These are phyloP conservation scores for Caenorhabditis elegans DNA, from an alignment of 1,140 invertebrate species.

Conservation along the genomic window WBcel235 BX284605.5:20656001-20656500, in stretches of 20 bases:
- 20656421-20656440: no score
- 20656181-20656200: slow-evolving; percentile 47
- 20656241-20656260: slow-evolving; percentile 45
- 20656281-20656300: slow-evolving; percentile 46
- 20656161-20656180: slow-evolving; percentile 35
- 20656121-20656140: neutral
- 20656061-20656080: neutral
- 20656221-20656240: slow-evolving; percentile 38
- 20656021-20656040: neutral
- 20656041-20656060: neutral
- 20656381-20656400: no score
- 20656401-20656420: no score
- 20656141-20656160: no score
- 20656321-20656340: slow-evolving; percentile 37
- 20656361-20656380: no score
- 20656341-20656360: no score
- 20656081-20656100: neutral
- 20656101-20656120: neutral
- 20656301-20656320: slow-evolving; percentile 46
- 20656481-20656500: no score
- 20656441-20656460: no score
- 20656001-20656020: neutral
- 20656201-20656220: slow-evolving; percentile 44
- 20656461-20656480: no score
- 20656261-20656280: slow-evolving; percentile 30